These are phyloP conservation scores for Trichechus manatus DNA, from an alignment of 2,113 vertebrate genomes.

Conservation along the genomic window DNA sequence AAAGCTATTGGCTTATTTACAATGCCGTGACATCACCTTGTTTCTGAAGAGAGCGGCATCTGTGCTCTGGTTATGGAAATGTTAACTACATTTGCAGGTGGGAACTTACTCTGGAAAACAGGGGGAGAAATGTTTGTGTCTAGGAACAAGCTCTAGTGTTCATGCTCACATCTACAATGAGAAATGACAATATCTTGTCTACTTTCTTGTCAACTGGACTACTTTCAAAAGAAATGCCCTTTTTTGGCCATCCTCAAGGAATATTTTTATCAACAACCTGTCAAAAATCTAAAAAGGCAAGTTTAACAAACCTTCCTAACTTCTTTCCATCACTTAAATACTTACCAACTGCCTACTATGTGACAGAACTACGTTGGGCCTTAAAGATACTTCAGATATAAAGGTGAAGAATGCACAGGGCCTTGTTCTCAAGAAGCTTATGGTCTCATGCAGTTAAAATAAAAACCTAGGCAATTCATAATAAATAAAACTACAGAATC, in stretches of 20 bases:
- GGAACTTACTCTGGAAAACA: slow-evolving; percentile 7
- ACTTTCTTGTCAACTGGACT: slow-evolving; percentile 23
- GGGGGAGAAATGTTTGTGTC: not conserved
- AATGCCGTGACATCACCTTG: slow-evolving; percentile 18
- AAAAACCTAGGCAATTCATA: not conserved
- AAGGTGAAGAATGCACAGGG: not conserved
- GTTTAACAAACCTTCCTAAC: slow-evolving; percentile 25
- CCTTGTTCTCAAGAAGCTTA: not conserved
- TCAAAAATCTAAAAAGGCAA: slow-evolving; percentile 49
- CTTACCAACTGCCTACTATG: not conserved
- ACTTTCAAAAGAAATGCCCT: slow-evolving; percentile 37
- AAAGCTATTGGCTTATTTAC: not conserved
- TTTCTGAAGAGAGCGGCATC: slow-evolving; percentile 6
- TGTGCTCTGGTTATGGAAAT: not conserved
- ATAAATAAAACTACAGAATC: slow-evolving; percentile 6
- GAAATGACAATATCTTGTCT: slow-evolving; percentile 9
- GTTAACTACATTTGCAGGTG: slow-evolving; percentile 13
- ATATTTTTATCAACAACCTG: slow-evolving; percentile 48
- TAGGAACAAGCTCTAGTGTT: not conserved
- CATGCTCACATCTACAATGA: slow-evolving; percentile 38
- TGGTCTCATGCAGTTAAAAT: not conserved
- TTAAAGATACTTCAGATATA: not conserved
- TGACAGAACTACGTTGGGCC: not conserved
- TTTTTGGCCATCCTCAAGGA: not conserved
- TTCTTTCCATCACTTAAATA: not conserved